phyloP scores from a whole-genome alignment of 2,888 invertebrate genomes.

The Cosmia trapezina region DNA sequence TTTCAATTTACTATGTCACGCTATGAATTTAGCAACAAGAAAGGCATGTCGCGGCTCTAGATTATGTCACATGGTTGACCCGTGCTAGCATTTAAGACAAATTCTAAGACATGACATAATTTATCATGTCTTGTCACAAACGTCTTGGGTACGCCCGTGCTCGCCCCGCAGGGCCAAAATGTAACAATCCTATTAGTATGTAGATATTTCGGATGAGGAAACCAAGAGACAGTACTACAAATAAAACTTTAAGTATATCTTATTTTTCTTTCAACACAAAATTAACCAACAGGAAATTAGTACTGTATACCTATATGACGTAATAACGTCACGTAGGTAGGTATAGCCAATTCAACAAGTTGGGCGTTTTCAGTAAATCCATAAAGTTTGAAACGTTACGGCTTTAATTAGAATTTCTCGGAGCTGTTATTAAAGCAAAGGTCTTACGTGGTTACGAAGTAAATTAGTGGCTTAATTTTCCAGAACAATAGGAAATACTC shows the following conservation, averaged over 20 bases:
- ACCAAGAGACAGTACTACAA: background rate
- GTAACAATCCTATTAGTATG: too few species aligned
- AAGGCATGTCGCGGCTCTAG: too few species aligned
- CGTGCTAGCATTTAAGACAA: too few species aligned
- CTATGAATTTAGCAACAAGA: too few species aligned
- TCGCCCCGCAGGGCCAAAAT: too few species aligned
- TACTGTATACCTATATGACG: conserved; percentile 13
- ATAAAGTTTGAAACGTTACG: conserved; percentile 53
- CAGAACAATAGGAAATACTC: conserved; percentile 38
- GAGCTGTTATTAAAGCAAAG: conserved; percentile 57
- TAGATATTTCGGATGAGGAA: background rate
- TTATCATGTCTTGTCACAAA: too few species aligned
- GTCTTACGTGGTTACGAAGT: conserved; percentile 49
- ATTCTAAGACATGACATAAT: too few species aligned
- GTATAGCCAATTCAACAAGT: conserved; percentile 33
- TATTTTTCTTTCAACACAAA: conserved; percentile 17
- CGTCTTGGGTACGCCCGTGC: too few species aligned
- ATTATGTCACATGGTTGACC: too few species aligned
- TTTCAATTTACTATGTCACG: too few species aligned
- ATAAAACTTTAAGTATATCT: conserved; percentile 8
- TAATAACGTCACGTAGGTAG: conserved; percentile 32
- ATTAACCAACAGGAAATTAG: conserved; percentile 40
- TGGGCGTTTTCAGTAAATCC: conserved; percentile 54
- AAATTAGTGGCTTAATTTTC: conserved; percentile 48
- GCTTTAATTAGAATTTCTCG: conserved; percentile 59